Evolutionary conservation across 2,797 vertebrate species (phyloP).

Genomic region (Heterohyrax brucei): DNA sequence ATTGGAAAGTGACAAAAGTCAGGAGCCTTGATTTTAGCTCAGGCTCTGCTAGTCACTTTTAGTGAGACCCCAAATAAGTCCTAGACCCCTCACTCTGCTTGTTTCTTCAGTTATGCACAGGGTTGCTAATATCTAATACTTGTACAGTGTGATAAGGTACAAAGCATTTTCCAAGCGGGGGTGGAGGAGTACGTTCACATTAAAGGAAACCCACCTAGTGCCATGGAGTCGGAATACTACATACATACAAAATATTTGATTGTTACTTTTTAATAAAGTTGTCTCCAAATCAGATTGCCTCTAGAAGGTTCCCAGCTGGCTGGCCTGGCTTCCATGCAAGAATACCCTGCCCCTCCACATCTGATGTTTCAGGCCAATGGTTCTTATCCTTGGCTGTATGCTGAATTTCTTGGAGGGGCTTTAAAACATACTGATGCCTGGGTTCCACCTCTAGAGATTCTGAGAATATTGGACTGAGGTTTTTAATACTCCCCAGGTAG

Average conservation of each 20-base stretch:
- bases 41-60: neutral
- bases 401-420: neutral
- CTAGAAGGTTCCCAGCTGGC: neutral
- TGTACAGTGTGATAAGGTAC: neutral
- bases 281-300: neutral
- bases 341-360: neutral
- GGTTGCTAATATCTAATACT: neutral
- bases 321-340: too few species aligned
- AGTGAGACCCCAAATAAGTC: neutral
- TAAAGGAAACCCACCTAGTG: neutral
- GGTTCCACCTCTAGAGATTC: neutral
- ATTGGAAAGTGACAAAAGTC: neutral
- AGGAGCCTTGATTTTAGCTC: neutral
- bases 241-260: neutral
- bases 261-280: slow-evolving; percentile 3
- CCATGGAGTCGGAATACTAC: too few species aligned
- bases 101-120: neutral
- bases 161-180: neutral
- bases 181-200: neutral
- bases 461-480: neutral
- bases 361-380: neutral
- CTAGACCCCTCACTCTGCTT: neutral
- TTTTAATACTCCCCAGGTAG: neutral
- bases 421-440: neutral
- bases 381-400: neutral